These are phyloP conservation scores for Pyrocephalus nanus DNA, from an alignment of 2,797 vertebrate genomes.

Conservation along the genomic window DNA sequence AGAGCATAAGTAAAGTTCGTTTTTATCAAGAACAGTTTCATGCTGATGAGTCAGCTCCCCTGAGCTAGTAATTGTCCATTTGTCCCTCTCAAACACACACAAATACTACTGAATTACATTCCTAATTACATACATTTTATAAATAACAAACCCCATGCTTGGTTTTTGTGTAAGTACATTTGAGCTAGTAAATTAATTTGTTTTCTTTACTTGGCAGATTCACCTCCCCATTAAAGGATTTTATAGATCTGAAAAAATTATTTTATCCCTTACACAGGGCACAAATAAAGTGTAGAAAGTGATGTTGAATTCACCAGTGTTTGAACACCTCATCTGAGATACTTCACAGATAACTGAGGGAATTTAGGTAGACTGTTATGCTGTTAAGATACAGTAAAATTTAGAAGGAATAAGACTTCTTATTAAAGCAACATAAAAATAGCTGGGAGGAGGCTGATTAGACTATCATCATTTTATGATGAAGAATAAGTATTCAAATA, in stretches of 20 bases:
- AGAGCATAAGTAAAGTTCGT: not conserved
- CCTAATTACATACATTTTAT: not conserved
- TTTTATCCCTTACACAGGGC: not conserved
- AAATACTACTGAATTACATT: not conserved
- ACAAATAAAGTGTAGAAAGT: not conserved
- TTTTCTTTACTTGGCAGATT: slow-evolving; percentile 13
- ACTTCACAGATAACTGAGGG: not conserved
- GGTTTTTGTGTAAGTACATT: not conserved
- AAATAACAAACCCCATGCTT: not conserved
- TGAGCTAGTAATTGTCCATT: not conserved
- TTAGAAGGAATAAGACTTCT: not conserved
- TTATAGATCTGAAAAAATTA: not conserved
- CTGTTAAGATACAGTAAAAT: not conserved
- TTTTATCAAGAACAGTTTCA: not conserved
- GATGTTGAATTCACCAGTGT: not conserved
- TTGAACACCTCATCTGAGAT: not conserved
- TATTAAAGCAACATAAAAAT: not conserved
- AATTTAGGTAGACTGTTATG: not conserved
- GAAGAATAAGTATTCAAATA: not conserved
- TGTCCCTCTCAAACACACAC: not conserved
- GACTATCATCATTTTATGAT: not conserved
- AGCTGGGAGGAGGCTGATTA: not conserved
- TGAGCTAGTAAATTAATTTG: not conserved
- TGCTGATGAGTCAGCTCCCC: not conserved
- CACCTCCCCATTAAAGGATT: slow-evolving; percentile 28